Base-by-base conservation (phyloP, 2,797 vertebrate genomes). In the Hybognathus amarus region DNA sequence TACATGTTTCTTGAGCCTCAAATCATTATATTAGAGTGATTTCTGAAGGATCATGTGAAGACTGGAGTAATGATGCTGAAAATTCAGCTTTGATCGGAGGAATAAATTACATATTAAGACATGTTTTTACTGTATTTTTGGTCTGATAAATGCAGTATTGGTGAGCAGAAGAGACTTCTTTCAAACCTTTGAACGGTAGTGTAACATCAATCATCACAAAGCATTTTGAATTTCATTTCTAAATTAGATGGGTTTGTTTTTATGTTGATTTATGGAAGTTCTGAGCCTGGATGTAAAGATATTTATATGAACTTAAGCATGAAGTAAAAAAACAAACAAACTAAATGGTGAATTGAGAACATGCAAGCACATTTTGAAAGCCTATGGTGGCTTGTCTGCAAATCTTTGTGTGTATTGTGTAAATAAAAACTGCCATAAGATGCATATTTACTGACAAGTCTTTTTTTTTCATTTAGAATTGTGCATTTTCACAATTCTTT, bases 231-330 rank as follows among this genome's bases (percentile, higher is more conserved):
- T 77, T 93, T 92, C 5, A 91, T 92, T 92, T 97, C 93, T 97
- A 97, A 93, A 94, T 96, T 2, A 10, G 20, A 54, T n/a, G n/a
- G n/a, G n/a, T 47, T 47, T 92, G 87, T 85, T 93, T 94, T 89
- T 83, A 89, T 90, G 88, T 92, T 90, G 89, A 87, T 85, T 89
- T 85, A 90, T 83, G 88, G 54, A 87, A 83, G 85, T 90, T 73
- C n/a, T 71, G 86, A 89, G 89, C 89, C 89, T 90, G 92, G 92
- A 94, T 96, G 94, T 96, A 94, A 95, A 50, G 36, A 90, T 73
- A 95, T 97, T 96, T 96, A 96, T 97, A 96, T 94, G 93, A 91
- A 92, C 80, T 93, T 94, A 90, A 93, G 96, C 96, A 97, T 96
- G 94, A 93, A 50, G 22, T 63, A 17, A 8, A 54, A 30, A 45